A percentile compares a stretch with the other conserved stretches of the same genome.
phyloP scores from a whole-genome alignment of 2,797 vertebrate species.

The Coluber constrictor region DNA sequence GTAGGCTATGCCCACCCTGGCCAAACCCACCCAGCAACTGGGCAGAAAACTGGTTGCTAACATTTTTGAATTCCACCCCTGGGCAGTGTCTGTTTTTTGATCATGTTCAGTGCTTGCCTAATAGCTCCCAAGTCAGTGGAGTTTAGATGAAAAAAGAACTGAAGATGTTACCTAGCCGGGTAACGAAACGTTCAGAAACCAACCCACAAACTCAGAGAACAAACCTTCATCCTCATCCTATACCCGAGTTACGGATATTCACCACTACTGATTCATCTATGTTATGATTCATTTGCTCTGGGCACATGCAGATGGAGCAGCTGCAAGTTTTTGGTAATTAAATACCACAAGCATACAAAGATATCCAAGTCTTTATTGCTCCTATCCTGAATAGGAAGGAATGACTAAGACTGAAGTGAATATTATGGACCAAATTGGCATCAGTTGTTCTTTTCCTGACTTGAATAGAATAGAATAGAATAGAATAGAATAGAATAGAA shows the following conservation, averaged over 20 bases:
- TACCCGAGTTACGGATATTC: too few relatives aligned
- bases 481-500: too few relatives aligned
- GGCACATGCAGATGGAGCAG: not conserved
- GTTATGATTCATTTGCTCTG: not conserved
- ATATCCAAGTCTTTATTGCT: not conserved
- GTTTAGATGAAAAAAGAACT: too few relatives aligned
- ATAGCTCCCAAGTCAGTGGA: not conserved
- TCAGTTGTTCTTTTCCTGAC: not conserved
- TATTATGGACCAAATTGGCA: not conserved
- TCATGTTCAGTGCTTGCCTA: not conserved
- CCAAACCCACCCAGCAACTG: too few relatives aligned
- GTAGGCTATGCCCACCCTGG: too few relatives aligned
- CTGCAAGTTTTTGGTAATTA: not conserved
- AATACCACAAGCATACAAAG: not conserved
- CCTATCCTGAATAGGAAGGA: not conserved
- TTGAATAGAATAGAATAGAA: not conserved
- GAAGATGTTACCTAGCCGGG: too few relatives aligned
- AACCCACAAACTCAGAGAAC: too few relatives aligned
- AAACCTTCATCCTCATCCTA: too few relatives aligned
- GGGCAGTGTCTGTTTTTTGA: not conserved
- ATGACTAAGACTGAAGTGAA: not conserved
- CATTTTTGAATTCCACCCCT: too few relatives aligned
- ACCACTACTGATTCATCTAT: too few relatives aligned
- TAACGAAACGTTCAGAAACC: too few relatives aligned
- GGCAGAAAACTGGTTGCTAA: too few relatives aligned